These are phyloP conservation scores for Gouania willdenowi DNA, from an alignment of 2,797 vertebrate genomes.

Conservation along the genomic window DNA sequence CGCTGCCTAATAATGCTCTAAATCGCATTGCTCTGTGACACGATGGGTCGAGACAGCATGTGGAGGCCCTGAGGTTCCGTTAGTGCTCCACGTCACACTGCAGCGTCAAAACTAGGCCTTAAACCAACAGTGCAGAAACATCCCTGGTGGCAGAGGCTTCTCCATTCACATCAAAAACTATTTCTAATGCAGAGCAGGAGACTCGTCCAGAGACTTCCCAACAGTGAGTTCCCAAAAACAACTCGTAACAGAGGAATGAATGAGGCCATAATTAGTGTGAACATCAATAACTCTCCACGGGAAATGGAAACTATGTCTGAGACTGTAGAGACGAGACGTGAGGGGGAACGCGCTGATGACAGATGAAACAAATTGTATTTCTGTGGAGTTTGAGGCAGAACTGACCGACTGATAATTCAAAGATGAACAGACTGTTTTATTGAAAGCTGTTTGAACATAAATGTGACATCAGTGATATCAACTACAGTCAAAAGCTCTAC, in stretches of 20 bases:
- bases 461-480: no score
- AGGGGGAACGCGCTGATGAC: constrained; percentile 20
- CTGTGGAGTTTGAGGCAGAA: constrained; percentile 27
- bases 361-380: constrained; percentile 36
- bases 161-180: constrained; percentile 26
- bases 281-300: constrained; percentile 50
- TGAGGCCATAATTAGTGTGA: constrained; percentile 59
- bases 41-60: constrained; percentile 60
- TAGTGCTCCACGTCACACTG: constrained; percentile 23
- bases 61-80: constrained; percentile 39
- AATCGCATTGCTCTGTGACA: constrained; percentile 53
- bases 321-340: constrained; percentile 29
- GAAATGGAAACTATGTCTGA: constrained; percentile 29
- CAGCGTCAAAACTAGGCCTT: constrained; percentile 31
- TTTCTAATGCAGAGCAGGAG: no score
- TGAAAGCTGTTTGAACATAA: no score
- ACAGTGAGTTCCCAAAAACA: constrained; percentile 38
- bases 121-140: constrained; percentile 21
- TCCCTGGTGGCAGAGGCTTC: constrained; percentile 28
- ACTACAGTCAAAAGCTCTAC: no score
- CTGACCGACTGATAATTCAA: no score
- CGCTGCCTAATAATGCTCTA: constrained; percentile 47
- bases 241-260: constrained; percentile 50
- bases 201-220: no score
- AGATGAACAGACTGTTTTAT: no score